Evolutionary conservation across 2,888 invertebrate species (phyloP).

Genomic region (Hirudinaria manillensis): DNA sequence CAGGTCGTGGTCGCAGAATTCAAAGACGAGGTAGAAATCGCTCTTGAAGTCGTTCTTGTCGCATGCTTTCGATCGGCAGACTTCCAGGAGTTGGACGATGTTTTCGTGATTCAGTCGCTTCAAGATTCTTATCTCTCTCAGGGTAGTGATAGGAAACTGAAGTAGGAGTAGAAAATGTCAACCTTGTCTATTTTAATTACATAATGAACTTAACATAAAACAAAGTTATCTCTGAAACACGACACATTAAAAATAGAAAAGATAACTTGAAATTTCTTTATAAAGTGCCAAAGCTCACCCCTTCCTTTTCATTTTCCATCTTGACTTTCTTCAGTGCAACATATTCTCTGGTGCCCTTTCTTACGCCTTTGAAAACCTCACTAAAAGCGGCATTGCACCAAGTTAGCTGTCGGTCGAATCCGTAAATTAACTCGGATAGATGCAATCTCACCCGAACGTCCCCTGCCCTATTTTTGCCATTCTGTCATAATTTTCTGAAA

Average conservation of each 20-base stretch:
- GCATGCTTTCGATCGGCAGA: conserved; percentile 77
- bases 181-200: too few relatives aligned
- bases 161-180: conserved; percentile 46
- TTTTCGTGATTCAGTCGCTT: conserved; percentile 92
- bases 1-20: conserved; percentile 96
- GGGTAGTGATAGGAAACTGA: conserved; percentile 92
- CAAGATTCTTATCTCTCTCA: conserved; percentile 90
- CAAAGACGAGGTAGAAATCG: conserved; percentile 91
- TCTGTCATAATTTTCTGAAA: conserved; percentile 71
- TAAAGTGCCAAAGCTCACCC: conserved; percentile 60
- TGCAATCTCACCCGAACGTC: conserved; percentile 73
- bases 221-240: too few relatives aligned
- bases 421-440: too few relatives aligned
- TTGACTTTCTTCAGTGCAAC: conserved; percentile 98
- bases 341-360: conserved; percentile 71
- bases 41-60: conserved; percentile 71
- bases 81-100: conserved; percentile 92
- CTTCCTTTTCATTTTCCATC: conserved; percentile 99
- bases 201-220: too few relatives aligned
- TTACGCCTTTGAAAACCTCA: conserved; percentile 76
- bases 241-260: too few relatives aligned
- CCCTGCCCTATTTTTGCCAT: conserved; percentile 97
- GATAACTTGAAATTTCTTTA: too few relatives aligned
- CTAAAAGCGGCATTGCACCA: too few relatives aligned
- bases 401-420: conserved; percentile 69